phyloP scores from a whole-genome alignment of 2,113 vertebrate species.

The Hemiprocne comata region DNA sequence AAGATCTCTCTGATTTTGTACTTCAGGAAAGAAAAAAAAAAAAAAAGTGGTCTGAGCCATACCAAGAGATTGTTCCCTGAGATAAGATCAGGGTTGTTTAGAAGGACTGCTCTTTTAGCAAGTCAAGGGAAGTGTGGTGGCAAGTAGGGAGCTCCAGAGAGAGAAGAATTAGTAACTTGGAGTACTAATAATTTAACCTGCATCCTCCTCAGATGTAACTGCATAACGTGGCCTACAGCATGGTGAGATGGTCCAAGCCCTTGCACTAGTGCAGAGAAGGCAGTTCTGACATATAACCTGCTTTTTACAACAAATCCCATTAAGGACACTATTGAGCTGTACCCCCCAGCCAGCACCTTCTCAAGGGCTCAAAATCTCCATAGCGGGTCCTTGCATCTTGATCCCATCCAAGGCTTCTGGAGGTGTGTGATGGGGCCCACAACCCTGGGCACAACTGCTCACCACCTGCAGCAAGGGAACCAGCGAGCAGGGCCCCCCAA shows the following conservation, averaged over 20 bases:
- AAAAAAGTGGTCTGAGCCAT: not conserved
- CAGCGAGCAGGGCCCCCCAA: not conserved
- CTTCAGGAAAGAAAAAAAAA: not conserved
- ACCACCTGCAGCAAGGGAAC: not conserved
- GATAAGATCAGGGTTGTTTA: not conserved
- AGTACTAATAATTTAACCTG: not conserved
- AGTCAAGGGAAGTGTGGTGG: not conserved
- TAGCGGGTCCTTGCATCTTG: fast-evolving
- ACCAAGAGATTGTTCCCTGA: not conserved
- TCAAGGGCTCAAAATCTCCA: not conserved
- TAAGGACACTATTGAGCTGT: not conserved
- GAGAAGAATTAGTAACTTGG: not conserved
- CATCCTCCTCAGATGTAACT: not conserved
- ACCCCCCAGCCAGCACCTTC: not conserved
- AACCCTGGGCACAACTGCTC: not conserved
- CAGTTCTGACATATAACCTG: not conserved
- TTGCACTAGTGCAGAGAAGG: not conserved
- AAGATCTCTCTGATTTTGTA: not conserved
- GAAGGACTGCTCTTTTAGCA: not conserved
- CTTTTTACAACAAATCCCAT: not conserved
- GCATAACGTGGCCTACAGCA: not conserved
- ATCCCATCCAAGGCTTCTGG: not conserved
- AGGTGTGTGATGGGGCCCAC: not conserved
- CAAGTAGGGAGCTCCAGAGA: not conserved
- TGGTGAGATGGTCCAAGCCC: not conserved